A percentile compares a stretch with the other conserved stretches of the same genome.
phyloP scores from a whole-genome alignment of 2,888 invertebrate genomes.

The Melanostoma mellinum region DNA sequence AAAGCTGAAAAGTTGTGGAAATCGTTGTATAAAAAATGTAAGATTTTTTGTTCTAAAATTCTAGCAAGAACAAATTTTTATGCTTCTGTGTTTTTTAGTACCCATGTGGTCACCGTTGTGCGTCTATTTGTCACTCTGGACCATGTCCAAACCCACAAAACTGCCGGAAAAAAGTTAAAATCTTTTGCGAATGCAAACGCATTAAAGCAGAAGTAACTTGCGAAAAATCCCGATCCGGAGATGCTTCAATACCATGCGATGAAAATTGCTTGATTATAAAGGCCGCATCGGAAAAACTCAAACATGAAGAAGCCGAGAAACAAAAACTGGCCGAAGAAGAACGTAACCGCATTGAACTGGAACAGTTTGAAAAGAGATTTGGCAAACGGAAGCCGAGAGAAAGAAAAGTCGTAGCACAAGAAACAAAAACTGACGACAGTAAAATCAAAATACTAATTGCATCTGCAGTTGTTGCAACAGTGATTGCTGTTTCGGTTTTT shows the following conservation, averaged over 20 bases:
- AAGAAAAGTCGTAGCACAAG: constrained; percentile 78
- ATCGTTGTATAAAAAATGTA: constrained; percentile 93
- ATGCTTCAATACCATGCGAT: constrained; percentile 84
- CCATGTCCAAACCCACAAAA: constrained; percentile 85
- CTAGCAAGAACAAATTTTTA: constrained; percentile 32
- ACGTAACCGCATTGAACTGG: constrained; percentile 88
- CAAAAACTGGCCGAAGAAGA: constrained; percentile 85
- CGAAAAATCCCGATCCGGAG: constrained; percentile 82
- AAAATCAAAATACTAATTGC: constrained; percentile 75
- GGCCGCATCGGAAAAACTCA: constrained; percentile 82
- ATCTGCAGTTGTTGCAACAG: constrained; percentile 71
- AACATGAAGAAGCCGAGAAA: constrained; percentile 84
- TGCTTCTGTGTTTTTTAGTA: constrained; percentile 83
- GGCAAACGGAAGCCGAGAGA: constrained; percentile 85
- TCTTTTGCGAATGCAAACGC: constrained; percentile 90
- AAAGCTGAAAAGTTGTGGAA: constrained; percentile 85
- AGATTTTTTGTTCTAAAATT: constrained; percentile 74
- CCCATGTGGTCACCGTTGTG: constrained; percentile 92
- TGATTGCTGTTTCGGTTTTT: constrained; percentile 76
- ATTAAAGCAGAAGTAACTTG: constrained; percentile 89
- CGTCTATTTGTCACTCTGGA: constrained; percentile 88
- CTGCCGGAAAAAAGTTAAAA: constrained; percentile 91
- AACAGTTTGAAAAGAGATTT: constrained; percentile 90
- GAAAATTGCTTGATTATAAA: constrained; percentile 85
- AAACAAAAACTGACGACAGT: constrained; percentile 71